Base-by-base conservation (phyloP, 2,113 vertebrate species). In the Poicephalus meyeri region DNA sequence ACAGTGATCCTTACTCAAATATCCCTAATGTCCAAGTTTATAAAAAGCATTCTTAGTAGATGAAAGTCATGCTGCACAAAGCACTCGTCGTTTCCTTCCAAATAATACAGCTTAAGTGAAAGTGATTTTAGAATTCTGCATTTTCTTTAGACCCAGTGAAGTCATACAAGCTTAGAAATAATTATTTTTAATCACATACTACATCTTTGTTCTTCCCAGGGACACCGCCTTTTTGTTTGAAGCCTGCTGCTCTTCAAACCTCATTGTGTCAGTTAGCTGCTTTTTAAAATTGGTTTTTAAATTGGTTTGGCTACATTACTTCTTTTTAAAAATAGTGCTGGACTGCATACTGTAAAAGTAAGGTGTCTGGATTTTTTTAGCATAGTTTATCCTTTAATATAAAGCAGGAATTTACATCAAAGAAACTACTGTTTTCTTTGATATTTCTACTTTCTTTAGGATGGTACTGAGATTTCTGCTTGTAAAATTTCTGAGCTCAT, bases 171-270 rank as follows among this genome's bases (percentile, higher is more conserved):
- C 83, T 95, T 89, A 94, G 92, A 93, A 96, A 97, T 80, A 95
- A 91, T 96, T 96, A 80, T 91, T 97, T 95, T 61, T 95, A 95
- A 95, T 95, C 61, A 81, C 72, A 91, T 71, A 91, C 56, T 90
- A 35, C 79, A 66, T 95, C 82, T 95, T 92, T 94, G 70, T 94
- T 95, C 80, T 95, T 96, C 88, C 44, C 20, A 74, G 15, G 28
- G 60, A 56, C 58, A 73, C 42, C 86, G 76, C 68, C 55, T 96
- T 95, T 95, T 92, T 95, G 33, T 94, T 95, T 95, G 88, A 97
- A 93, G 94, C 76, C 29, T 92, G 50, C 64, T 96, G 55, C 93
- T 94, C 77, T 65, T 95, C 70, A 93, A 85, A 89, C 69, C 76
- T 89, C 52, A 80, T 46, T 86, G 91, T 95, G 81, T 95, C 76